A percentile compares a stretch with the other conserved stretches of the same genome.
Evolutionary conservation across 1,140 invertebrate genomes (phyloP).

Genomic region (Euwallacea similis): DNA sequence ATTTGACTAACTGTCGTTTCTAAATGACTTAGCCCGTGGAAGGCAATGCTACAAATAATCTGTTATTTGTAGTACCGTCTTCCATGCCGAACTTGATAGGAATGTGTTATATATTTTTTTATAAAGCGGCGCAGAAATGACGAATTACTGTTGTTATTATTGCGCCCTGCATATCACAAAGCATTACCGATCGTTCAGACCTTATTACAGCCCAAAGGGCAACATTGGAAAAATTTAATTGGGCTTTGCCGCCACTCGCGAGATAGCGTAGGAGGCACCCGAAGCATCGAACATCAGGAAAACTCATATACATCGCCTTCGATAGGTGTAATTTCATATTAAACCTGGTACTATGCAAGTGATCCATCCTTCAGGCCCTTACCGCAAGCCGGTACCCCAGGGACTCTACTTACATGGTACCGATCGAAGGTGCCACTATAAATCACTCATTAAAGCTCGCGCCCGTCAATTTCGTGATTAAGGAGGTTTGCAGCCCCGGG

Average conservation of each 20-base stretch:
- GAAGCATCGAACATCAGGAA: constrained; percentile 8
- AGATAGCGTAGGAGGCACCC: constrained; percentile 4
- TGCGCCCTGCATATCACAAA: not conserved
- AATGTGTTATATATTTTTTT: not conserved
- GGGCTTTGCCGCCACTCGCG: not conserved
- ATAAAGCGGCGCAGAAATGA: constrained; percentile 13
- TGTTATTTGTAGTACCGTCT: no score
- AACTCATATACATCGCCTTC: constrained; percentile 9
- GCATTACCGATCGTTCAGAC: not conserved
- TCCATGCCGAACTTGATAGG: no score
- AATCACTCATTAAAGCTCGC: constrained; percentile 24
- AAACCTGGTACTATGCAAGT: no score
- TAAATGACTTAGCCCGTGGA: no score
- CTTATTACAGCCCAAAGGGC: not conserved
- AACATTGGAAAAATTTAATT: constrained; percentile 6
- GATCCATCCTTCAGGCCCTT: no score
- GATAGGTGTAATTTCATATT: constrained; percentile 7
- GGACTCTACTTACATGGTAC: not conserved
- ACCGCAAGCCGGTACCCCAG: not conserved
- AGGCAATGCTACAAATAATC: no score
- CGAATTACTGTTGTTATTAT: constrained; percentile 3
- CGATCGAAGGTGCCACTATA: constrained; percentile 8
- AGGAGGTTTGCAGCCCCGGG: constrained; percentile 10
- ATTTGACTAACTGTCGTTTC: no score
- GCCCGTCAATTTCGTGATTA: constrained; percentile 20